Percentiles rank a stretch among this genome's conserved stretches.
These are phyloP conservation scores for Hystrix brachyura DNA, from an alignment of 2,113 vertebrate genomes.

Conservation along the genomic window DNA sequence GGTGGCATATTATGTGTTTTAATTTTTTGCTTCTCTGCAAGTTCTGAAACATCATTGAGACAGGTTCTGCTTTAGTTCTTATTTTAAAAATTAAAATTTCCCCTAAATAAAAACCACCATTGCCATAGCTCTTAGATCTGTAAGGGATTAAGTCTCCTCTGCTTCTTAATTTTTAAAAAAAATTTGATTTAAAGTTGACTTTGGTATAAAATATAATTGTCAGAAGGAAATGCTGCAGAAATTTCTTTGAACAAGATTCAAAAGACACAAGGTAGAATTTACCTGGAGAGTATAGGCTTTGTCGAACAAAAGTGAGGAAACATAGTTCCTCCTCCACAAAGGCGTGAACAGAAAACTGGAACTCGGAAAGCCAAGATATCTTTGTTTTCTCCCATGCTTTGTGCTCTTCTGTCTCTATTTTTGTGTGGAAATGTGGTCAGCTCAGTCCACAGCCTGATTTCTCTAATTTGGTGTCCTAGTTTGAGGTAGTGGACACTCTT, in stretches of 20 bases:
- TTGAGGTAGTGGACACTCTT: background rate
- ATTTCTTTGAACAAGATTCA: slow-evolving; percentile 79
- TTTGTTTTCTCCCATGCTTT: fast-evolving
- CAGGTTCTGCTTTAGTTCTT: slow-evolving; percentile 55
- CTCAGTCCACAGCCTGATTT: background rate
- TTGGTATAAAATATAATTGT: slow-evolving; percentile 58
- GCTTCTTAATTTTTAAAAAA: slow-evolving; percentile 60
- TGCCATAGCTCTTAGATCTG: background rate
- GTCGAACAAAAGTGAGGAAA: background rate
- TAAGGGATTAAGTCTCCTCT: slow-evolving; percentile 59
- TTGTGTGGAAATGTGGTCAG: background rate
- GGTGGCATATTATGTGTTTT: background rate
- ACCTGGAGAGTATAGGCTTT: background rate
- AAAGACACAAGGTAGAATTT: background rate
- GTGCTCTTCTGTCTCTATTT: background rate
- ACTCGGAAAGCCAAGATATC: background rate
- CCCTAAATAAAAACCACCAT: slow-evolving; percentile 13
- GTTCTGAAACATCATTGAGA: slow-evolving; percentile 13
- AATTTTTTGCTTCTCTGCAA: background rate
- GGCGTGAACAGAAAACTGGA: background rate
- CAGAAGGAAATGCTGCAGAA: slow-evolving; percentile 41
- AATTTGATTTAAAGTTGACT: slow-evolving; percentile 66
- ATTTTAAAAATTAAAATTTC: slow-evolving; percentile 63
- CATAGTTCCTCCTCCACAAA: background rate
- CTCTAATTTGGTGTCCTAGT: background rate